Conservation (phyloP, 1,140 invertebrate genomes). For the Drosophila sulfurigaster region DNA sequence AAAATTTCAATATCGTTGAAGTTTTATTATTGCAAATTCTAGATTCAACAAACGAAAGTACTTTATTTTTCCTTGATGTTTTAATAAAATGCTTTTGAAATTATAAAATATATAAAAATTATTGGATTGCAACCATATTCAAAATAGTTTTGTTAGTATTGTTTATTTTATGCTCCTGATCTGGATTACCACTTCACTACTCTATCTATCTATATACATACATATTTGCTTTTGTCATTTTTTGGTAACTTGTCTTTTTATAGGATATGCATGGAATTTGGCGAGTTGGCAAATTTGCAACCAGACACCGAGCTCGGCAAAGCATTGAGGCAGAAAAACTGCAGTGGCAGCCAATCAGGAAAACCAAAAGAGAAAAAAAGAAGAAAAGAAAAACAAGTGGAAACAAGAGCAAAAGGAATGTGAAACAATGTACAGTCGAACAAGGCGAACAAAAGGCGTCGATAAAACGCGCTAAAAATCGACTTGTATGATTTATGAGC, state of each 20-base stretch:
- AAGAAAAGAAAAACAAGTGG: neutral
- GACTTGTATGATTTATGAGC: conserved; percentile 54
- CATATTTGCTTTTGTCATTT: neutral
- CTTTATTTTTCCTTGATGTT: no score
- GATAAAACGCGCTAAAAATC: conserved; percentile 53
- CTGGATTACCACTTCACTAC: no score
- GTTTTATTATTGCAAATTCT: no score
- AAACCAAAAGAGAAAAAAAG: neutral
- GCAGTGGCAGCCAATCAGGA: conserved; percentile 66
- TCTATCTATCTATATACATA: no score
- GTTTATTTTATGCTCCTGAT: no score
- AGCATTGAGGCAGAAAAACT: conserved; percentile 78
- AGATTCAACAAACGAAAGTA: no score
- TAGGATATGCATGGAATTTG: conserved; percentile 55
- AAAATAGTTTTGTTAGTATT: no score
- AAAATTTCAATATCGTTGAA: no score
- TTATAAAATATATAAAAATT: no score
- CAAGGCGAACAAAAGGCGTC: conserved; percentile 32
- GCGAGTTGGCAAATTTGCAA: conserved; percentile 64
- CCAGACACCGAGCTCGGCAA: neutral
- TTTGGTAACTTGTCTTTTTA: neutral
- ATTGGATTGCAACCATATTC: no score
- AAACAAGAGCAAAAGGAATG: conserved; percentile 1
- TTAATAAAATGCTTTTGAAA: no score
- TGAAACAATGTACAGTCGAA: conserved; percentile 10